These are phyloP conservation scores for Pyralis farinalis DNA, from an alignment of 2,888 invertebrate species.

Conservation along the genomic window DNA sequence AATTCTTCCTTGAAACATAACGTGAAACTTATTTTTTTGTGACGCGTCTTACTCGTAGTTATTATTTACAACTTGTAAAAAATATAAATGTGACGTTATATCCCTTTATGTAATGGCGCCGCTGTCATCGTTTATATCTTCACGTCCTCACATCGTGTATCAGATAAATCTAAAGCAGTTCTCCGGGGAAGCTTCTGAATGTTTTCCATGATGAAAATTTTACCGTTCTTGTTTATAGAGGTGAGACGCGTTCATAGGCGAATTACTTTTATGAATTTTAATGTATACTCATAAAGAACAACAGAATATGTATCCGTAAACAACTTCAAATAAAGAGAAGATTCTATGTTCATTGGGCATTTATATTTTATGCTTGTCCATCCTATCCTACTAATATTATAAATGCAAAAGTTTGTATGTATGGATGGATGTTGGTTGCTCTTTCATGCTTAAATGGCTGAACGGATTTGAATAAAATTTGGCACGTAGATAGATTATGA, in stretches of 20 bases:
- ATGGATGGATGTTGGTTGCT: too few relatives aligned
- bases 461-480: too few relatives aligned
- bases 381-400: too few relatives aligned
- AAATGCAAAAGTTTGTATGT: too few relatives aligned
- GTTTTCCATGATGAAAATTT: conserved; percentile 8
- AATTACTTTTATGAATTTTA: neutral
- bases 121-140: conserved; percentile 7
- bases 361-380: too few relatives aligned
- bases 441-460: too few relatives aligned
- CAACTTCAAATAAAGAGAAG: too few relatives aligned
- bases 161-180: conserved; percentile 7
- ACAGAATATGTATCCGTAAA: too few relatives aligned
- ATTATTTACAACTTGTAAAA: neutral
- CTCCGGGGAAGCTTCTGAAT: neutral
- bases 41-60: neutral
- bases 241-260: neutral
- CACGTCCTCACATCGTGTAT: conserved; percentile 10
- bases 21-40: too few relatives aligned
- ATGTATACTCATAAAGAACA: neutral
- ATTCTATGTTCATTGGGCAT: too few relatives aligned
- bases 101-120: conserved; percentile 3
- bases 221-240: neutral
- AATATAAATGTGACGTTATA: conserved; percentile 2
- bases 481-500: too few relatives aligned
- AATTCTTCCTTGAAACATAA: too few relatives aligned